Evolutionary conservation across 2,113 vertebrate species (phyloP).

Genomic region (Phyllostomus discolor): DNA sequence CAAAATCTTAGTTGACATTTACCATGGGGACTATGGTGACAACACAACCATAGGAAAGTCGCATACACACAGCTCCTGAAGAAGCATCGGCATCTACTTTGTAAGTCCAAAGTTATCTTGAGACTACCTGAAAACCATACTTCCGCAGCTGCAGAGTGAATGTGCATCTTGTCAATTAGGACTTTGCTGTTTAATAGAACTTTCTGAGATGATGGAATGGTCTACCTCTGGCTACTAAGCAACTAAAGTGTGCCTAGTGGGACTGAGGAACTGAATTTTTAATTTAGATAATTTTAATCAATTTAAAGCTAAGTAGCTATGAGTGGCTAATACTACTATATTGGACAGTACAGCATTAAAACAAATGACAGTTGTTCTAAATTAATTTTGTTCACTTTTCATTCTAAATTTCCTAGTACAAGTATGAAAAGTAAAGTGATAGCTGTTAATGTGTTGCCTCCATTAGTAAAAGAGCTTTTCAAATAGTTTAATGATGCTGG

Average conservation of each 20-base stretch:
- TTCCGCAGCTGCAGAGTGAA: background rate
- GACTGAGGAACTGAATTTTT: background rate
- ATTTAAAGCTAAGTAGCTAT: background rate
- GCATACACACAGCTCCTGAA: background rate
- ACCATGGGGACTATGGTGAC: background rate
- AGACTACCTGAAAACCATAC: background rate
- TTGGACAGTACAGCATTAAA: background rate
- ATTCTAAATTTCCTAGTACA: background rate
- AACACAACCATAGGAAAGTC: background rate
- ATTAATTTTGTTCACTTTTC: slow-evolving; percentile 22
- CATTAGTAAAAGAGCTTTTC: background rate
- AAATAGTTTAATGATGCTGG: background rate
- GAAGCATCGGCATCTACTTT: background rate
- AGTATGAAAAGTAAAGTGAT: background rate
- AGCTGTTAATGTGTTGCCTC: background rate
- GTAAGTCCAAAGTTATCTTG: background rate
- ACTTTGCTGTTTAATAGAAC: background rate
- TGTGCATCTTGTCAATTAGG: background rate
- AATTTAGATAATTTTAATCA: background rate
- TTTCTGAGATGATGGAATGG: background rate
- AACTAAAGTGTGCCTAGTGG: background rate
- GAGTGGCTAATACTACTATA: background rate
- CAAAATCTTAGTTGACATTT: background rate
- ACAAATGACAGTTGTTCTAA: background rate
- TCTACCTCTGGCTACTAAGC: background rate